Percentiles rank a stretch among this genome's conserved stretches.
These are phyloP conservation scores for Vireo altiloquus DNA, from an alignment of 2,113 vertebrate species.

Conservation along the genomic window DNA sequence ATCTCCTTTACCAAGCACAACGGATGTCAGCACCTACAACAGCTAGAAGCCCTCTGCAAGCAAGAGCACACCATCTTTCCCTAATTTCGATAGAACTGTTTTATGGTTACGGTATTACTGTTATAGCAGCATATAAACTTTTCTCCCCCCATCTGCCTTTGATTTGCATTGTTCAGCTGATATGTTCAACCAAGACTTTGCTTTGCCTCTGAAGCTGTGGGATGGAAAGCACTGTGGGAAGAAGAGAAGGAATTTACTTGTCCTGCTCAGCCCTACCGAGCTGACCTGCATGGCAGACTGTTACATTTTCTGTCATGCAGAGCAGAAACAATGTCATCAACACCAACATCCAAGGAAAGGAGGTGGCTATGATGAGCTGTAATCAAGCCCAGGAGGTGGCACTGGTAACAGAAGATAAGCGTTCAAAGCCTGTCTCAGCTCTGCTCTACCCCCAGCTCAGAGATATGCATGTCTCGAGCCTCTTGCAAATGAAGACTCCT, in stretches of 20 bases:
- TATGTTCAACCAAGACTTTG: neutral
- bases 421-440: neutral
- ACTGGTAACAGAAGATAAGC: neutral
- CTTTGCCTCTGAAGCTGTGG: neutral
- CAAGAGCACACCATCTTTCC: neutral
- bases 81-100: neutral
- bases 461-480: neutral
- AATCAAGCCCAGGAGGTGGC: neutral
- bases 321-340: neutral
- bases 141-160: neutral
- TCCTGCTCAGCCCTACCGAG: accelerated
- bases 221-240: neutral
- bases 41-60: neutral
- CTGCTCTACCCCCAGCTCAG: neutral
- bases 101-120: slow-evolving; percentile 2
- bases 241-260: neutral
- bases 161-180: neutral
- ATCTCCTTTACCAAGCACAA: neutral
- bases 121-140: neutral
- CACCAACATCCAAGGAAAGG: neutral
- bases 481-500: neutral
- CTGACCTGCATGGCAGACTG: neutral
- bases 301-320: neutral
- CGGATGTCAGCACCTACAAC: neutral
- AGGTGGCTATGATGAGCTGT: neutral